A percentile compares a stretch with the other conserved stretches of the same genome.
These are phyloP conservation scores for Phycodurus eques DNA, from an alignment of 2,113 vertebrate species.

Conservation along the genomic window DNA sequence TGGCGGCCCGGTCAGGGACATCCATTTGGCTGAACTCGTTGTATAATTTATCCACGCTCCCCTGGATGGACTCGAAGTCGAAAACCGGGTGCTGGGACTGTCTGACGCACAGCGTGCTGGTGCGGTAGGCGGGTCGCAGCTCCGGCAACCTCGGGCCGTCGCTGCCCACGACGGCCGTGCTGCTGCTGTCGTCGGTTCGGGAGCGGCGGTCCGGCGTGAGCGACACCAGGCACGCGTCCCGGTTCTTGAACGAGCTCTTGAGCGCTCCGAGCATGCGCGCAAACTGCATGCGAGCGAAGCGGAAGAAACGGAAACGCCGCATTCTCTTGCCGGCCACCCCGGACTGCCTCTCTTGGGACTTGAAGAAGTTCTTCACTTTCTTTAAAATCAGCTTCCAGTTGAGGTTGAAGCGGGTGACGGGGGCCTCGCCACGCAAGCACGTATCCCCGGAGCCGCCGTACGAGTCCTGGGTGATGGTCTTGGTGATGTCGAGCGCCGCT, in stretches of 20 bases:
- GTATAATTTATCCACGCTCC: constrained; percentile 2
- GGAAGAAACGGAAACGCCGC: not conserved
- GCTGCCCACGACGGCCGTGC: not conserved
- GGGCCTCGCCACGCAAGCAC: not conserved
- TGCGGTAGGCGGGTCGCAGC: not conserved
- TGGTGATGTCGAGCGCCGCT: constrained; percentile 6
- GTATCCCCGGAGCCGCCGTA: not conserved
- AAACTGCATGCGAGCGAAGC: constrained; percentile 9
- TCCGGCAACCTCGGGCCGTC: not conserved
- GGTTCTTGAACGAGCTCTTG: constrained; percentile 4
- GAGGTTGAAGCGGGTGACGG: constrained; percentile 3
- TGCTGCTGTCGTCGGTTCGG: not conserved
- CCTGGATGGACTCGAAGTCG: constrained; percentile 5
- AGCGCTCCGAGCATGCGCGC: constrained; percentile 4
- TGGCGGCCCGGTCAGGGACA: not conserved
- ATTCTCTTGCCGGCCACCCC: not conserved
- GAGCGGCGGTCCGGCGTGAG: constrained; percentile 8
- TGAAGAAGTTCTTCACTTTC: constrained; percentile 12
- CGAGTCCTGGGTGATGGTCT: constrained; percentile 7
- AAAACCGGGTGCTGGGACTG: constrained; percentile 6
- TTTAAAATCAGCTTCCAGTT: constrained; percentile 10
- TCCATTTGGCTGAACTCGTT: constrained; percentile 4
- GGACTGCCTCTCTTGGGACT: not conserved
- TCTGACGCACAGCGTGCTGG: not conserved
- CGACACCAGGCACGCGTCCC: constrained; percentile 2